Evolutionary conservation across 2,113 vertebrate genomes (phyloP).

Genomic region (Cranoglanis bouderius): DNA sequence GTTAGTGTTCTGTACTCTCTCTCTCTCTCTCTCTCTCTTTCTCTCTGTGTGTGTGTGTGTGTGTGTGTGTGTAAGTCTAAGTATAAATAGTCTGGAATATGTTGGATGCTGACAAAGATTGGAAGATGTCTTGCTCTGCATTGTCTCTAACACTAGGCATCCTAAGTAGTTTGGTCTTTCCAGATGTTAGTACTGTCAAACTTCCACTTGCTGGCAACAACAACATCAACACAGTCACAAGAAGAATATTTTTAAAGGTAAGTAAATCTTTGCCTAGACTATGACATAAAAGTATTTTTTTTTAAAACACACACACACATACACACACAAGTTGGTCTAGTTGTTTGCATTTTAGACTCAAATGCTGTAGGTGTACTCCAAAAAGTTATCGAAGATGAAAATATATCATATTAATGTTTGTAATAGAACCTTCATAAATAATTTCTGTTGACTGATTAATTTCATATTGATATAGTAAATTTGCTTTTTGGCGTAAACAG

Average conservation of each 20-base stretch:
- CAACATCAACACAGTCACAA: slow-evolving; percentile 27
- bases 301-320: not conserved
- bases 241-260: slow-evolving; percentile 42
- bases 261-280: not conserved
- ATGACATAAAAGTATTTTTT: not conserved
- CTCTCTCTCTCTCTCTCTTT: too few relatives aligned
- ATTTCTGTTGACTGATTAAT: not conserved
- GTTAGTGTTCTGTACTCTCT: not conserved
- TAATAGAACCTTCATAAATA: not conserved
- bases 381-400: not conserved
- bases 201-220: slow-evolving; percentile 31
- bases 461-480: not conserved
- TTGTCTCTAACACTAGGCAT: slow-evolving; percentile 41
- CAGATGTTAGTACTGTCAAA: slow-evolving; percentile 38
- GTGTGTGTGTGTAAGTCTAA: slow-evolving; percentile 33
- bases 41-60: slow-evolving; percentile 36
- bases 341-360: not conserved
- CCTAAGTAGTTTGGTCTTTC: slow-evolving; percentile 45
- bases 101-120: slow-evolving; percentile 8
- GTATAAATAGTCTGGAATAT: slow-evolving; percentile 44
- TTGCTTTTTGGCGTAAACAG: not conserved
- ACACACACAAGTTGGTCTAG: not conserved
- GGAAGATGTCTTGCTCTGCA: slow-evolving; percentile 46
- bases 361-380: not conserved
- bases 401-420: not conserved